These are phyloP conservation scores for Sander lucioperca DNA, from an alignment of 2,113 vertebrate genomes.

Conservation along the genomic window DNA sequence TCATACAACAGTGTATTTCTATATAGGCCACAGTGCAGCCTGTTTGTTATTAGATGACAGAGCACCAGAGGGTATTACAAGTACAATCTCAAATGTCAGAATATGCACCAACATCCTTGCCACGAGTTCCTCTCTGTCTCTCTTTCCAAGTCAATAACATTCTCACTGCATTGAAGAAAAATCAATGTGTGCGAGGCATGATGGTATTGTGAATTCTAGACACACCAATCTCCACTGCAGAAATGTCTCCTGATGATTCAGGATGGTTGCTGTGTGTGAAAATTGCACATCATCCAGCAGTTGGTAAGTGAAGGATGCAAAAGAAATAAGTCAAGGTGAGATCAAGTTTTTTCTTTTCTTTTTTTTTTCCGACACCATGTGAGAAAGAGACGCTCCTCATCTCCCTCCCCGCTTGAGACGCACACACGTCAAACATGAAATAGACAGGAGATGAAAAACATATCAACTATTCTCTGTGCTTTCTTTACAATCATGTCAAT, in stretches of 20 bases:
- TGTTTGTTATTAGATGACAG: conserved; percentile 47
- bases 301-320: conserved; percentile 50
- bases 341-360: conserved; percentile 45
- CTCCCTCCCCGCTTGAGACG: conserved; percentile 6
- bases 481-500: conserved; percentile 68
- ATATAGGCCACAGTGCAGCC: conserved; percentile 27
- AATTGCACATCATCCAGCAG: conserved; percentile 71
- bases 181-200: conserved; percentile 66
- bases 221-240: conserved; percentile 59
- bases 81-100: conserved; percentile 58
- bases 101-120: conserved; percentile 43
- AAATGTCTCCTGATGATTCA: conserved; percentile 75
- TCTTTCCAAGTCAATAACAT: conserved; percentile 64
- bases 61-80: conserved; percentile 28
- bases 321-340: conserved; percentile 74
- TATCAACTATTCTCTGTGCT: conserved; percentile 51
- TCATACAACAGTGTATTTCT: conserved; percentile 1
- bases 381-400: conserved; percentile 24
- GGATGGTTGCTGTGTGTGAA: conserved; percentile 57
- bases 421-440: conserved; percentile 29
- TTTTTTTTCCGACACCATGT: conserved; percentile 18
- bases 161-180: conserved; percentile 67
- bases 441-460: conserved; percentile 33
- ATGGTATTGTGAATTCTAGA: conserved; percentile 69
- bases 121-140: conserved; percentile 52